Conservation (phyloP, 2,113 vertebrate species). For the Cryptomyrus ogoouensis region DNA sequence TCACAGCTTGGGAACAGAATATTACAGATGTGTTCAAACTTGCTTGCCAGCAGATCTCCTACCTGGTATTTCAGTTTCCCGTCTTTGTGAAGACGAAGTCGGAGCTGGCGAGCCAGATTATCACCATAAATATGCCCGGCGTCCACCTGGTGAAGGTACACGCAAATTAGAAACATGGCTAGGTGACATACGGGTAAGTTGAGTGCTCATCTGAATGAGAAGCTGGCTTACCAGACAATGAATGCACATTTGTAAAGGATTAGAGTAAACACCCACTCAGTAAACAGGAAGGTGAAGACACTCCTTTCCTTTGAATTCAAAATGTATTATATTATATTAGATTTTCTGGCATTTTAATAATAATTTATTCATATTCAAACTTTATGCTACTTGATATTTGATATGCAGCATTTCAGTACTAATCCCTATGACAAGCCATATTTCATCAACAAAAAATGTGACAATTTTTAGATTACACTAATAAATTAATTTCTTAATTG, state of each 20-base stretch:
- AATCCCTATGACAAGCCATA: background rate
- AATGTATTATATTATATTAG: background rate
- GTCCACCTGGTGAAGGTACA: slow-evolving; percentile 68
- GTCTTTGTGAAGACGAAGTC: slow-evolving; percentile 76
- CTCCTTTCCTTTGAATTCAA: background rate
- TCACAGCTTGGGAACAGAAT: background rate
- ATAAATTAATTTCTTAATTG: background rate
- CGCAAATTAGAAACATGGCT: background rate
- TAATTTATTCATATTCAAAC: background rate
- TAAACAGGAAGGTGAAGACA: background rate
- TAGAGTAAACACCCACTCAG: background rate
- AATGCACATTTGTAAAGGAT: background rate
- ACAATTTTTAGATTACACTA: background rate
- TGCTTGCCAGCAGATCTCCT: background rate
- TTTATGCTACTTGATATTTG: background rate
- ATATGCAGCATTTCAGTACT: background rate
- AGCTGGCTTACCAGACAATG: background rate
- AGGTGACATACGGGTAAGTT: background rate
- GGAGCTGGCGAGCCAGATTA: slow-evolving; percentile 70
- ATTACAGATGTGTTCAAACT: background rate
- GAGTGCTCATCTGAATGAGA: background rate
- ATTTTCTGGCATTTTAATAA: background rate
- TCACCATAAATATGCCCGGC: slow-evolving; percentile 85
- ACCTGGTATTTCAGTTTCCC: slow-evolving; percentile 95
- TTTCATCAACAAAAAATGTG: background rate